Base-by-base conservation (phyloP, 2,113 vertebrate genomes). In the Nasalis larvatus region DNA sequence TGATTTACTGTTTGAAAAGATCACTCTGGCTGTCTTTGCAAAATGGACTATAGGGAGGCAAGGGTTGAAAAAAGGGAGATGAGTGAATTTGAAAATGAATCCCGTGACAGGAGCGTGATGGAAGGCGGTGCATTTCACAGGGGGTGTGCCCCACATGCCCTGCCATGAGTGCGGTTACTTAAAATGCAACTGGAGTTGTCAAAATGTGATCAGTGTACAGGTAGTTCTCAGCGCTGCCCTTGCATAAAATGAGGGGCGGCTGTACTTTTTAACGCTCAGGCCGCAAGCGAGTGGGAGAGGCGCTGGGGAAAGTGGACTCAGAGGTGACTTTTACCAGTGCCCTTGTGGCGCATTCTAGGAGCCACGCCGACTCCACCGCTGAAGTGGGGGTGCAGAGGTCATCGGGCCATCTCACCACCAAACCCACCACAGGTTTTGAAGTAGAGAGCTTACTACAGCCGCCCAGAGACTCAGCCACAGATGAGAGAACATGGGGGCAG, bases 261-360 rank as follows among this genome's bases (percentile, higher is more conserved):
- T 0, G 6, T 30, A 1, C 3, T 0, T 8, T 3, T 35, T 4
- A 0, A 42, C 0, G 4, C 27, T 45, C 32, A 1, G 8, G 14
- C 47, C 16, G 1, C 40, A 2, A 37, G 73, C 16, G 1, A 1
- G n/a, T 2, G 0, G 13, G 56, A 63, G 18, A 45, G 86, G 52
- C 1, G 0, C 4, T 18, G 10, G 40, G 56, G 40, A 30, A 5
- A 20, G 7, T 52, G 37, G 25, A 9, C 37, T 3, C 21, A 0
- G 54, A 40, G 0, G 21, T 17, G 37, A 66, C 42, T 71, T 35
- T 45, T 10, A 6, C 56, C 6, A 4, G 58, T 11, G 17, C n/a
- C 10, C 1, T 8, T 0, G 30, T 13, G 20, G 1, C 68, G 6
- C 1, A 0, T 49, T 69, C 86, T 60, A 63, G 6, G 91, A 47